phyloP scores from a whole-genome alignment of 2,113 vertebrate species.

The Prietella phreatophila region DNA sequence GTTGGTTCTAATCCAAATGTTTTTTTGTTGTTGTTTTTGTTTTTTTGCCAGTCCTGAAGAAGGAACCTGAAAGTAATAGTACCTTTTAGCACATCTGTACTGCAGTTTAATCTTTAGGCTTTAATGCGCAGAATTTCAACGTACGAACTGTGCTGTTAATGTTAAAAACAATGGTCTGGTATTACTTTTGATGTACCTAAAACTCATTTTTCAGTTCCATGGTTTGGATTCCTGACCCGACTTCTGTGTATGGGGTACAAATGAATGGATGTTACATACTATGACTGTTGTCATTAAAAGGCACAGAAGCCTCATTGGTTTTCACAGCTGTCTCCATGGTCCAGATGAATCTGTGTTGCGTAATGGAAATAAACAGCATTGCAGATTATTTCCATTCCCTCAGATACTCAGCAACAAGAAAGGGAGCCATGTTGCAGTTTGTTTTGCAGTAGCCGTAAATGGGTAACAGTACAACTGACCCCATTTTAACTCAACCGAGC shows the following conservation, averaged over 20 bases:
- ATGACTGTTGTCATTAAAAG: not conserved
- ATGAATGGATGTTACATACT: not conserved
- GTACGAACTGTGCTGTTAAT: not conserved
- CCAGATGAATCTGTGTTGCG: slow-evolving; percentile 2
- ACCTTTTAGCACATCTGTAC: not conserved
- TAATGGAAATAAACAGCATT: slow-evolving; percentile 30
- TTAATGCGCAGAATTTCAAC: not conserved
- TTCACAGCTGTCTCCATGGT: slow-evolving; percentile 3
- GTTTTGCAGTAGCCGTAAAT: not conserved
- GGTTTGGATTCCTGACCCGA: not conserved
- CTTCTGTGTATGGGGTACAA: not conserved
- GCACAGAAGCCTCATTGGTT: slow-evolving; percentile 8
- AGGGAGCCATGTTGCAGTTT: not conserved
- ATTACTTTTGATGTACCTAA: not conserved
- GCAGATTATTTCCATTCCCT: slow-evolving; percentile 28
- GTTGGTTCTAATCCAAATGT: not conserved
- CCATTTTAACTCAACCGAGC: not conserved
- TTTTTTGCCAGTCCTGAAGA: not conserved
- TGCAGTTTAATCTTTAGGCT: not conserved
- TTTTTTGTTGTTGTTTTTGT: slow-evolving; percentile 8
- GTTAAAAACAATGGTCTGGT: not conserved
- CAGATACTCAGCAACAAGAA: not conserved
- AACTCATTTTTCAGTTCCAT: not conserved
- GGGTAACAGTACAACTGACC: not conserved
- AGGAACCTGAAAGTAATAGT: not conserved